Percentiles rank a stretch among this genome's conserved stretches.
Evolutionary conservation across 2,113 vertebrate genomes (phyloP).

Genomic region (Anseranas semipalmata): DNA sequence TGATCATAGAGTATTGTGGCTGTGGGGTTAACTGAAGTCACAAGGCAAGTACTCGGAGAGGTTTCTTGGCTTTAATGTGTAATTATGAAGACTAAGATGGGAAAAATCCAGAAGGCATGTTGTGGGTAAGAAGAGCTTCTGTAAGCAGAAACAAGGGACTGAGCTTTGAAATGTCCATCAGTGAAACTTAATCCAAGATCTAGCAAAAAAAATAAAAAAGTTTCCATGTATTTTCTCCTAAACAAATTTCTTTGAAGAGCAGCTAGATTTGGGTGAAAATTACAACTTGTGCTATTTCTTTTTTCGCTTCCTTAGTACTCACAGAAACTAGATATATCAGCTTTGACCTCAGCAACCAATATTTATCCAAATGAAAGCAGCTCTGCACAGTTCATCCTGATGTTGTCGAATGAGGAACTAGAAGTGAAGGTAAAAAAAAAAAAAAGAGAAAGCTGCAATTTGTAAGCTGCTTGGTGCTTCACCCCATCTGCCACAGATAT

Average conservation of each 20-base stretch:
- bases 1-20: background rate
- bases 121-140: background rate
- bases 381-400: conserved; percentile 61
- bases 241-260: background rate
- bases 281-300: background rate
- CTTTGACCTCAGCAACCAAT: conserved; percentile 34
- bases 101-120: background rate
- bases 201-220: background rate
- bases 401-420: conserved; percentile 66
- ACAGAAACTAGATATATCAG: conserved; percentile 61
- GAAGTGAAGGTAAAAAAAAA: conserved; percentile 69
- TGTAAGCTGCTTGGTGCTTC: background rate
- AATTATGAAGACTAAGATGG: background rate
- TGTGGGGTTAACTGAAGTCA: background rate
- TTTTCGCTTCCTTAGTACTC: conserved; percentile 50
- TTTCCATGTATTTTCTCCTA: background rate
- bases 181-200: background rate
- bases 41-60: background rate
- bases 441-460: background rate
- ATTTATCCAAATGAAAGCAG: conserved; percentile 33
- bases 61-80: background rate
- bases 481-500: background rate
- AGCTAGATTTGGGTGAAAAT: background rate
- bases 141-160: background rate
- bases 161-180: background rate